Evolutionary conservation across 2,888 invertebrate genomes (phyloP).

Genomic region (Sipunculus nudus): DNA sequence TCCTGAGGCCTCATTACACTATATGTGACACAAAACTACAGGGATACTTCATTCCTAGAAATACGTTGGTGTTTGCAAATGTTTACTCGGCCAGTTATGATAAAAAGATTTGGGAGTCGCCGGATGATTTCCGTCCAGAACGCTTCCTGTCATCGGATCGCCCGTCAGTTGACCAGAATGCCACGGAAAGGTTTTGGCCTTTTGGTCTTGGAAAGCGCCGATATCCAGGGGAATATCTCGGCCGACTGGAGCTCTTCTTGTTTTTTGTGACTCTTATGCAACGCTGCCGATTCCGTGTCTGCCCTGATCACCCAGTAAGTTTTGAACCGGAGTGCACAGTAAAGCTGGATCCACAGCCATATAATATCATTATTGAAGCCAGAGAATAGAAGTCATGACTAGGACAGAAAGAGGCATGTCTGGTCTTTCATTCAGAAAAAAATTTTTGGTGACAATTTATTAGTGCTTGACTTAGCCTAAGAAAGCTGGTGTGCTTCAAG

Average conservation of each 20-base stretch:
- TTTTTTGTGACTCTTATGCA: constrained; percentile 5
- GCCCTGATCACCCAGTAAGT: too few relatives aligned
- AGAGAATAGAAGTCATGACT: too few relatives aligned
- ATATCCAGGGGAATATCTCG: constrained; percentile 15
- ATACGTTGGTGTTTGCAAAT: constrained; percentile 15
- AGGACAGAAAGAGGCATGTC: too few relatives aligned
- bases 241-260: constrained; percentile 6
- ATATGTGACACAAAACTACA: constrained; percentile 7
- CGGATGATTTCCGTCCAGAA: constrained; percentile 16
- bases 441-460: too few relatives aligned
- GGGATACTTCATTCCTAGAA: constrained; percentile 18
- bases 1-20: constrained; percentile 10
- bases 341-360: too few relatives aligned
- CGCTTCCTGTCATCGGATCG: constrained; percentile 13
- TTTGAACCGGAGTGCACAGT: too few relatives aligned
- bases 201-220: constrained; percentile 10
- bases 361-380: too few relatives aligned
- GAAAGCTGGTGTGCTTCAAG: too few relatives aligned
- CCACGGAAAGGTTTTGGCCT: neutral
- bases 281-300: constrained; percentile 9
- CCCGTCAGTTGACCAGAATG: neutral
- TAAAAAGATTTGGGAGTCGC: constrained; percentile 3
- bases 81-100: constrained; percentile 3
- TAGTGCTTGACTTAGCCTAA: too few relatives aligned
- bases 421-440: too few relatives aligned